phyloP scores from a whole-genome alignment of 2,113 vertebrate species.

The Thalassarche chlororhynchos region DNA sequence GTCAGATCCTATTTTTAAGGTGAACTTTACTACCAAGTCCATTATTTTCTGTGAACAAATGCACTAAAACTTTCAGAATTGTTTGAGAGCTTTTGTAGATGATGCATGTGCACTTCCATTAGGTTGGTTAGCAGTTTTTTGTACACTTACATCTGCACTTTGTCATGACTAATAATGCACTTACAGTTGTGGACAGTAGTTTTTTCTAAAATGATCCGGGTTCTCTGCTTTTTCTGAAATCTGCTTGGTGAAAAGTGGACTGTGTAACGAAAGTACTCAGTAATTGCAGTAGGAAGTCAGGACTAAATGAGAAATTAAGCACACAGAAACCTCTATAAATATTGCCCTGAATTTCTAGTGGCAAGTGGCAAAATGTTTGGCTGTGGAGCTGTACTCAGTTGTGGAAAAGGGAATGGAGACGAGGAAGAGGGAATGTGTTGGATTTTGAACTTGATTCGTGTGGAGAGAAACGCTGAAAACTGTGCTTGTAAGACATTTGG shows the following conservation, averaged over 20 bases:
- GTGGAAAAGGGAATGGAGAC: neutral
- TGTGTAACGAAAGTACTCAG: neutral
- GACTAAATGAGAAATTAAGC: neutral
- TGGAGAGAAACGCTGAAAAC: neutral
- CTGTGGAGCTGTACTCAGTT: neutral
- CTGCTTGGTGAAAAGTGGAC: neutral
- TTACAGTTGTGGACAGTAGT: conserved; percentile 5
- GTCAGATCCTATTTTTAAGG: conserved; percentile 66
- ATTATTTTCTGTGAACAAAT: conserved; percentile 58
- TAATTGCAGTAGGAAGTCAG: neutral
- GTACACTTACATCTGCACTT: conserved; percentile 20
- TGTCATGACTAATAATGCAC: conserved; percentile 27
- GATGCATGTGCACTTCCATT: conserved; percentile 1
- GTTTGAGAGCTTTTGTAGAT: conserved; percentile 70
- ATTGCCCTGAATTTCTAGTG: neutral
- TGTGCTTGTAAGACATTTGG: neutral
- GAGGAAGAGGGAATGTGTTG: neutral
- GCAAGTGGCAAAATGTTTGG: neutral
- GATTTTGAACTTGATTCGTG: neutral
- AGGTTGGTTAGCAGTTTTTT: neutral
- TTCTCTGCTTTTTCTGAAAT: conserved; percentile 11
- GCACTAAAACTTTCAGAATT: conserved; percentile 58
- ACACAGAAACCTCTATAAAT: neutral
- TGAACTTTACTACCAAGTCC: conserved; percentile 63
- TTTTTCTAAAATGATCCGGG: neutral